Percentiles rank a stretch among this genome's conserved stretches.
Evolutionary conservation across 30 jellyfish, hydroid and myxozoan genomes (phyloP).

Genomic region (Clytia hemisphaerica): DNA sequence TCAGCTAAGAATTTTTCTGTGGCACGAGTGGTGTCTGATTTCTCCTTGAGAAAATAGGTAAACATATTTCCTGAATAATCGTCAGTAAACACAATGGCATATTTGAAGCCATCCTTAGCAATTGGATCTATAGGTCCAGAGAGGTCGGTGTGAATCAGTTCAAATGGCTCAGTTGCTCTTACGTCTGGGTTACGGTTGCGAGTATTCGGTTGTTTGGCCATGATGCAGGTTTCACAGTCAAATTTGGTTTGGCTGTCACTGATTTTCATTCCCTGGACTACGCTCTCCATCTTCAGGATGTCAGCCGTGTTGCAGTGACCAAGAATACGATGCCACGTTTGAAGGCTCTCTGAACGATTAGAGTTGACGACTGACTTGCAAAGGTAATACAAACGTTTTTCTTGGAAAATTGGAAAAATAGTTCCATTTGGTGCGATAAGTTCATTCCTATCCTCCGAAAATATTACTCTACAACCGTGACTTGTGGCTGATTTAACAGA

Average conservation of each 20-base stretch:
- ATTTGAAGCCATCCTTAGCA: too few relatives aligned
- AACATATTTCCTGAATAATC: too few relatives aligned
- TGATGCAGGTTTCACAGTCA: slow-evolving; percentile 42
- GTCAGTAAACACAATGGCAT: too few relatives aligned
- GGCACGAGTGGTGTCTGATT: slow-evolving; percentile 22
- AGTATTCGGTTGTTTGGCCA: slow-evolving; percentile 27
- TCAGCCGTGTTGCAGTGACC: slow-evolving; percentile 49
- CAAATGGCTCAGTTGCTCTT: slow-evolving; percentile 42
- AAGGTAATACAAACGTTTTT: slow-evolving; percentile 32
- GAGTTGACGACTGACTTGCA: slow-evolving; percentile 24
- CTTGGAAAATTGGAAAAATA: slow-evolving; percentile 22
- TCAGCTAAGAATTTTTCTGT: slow-evolving; percentile 38
- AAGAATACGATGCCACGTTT: slow-evolving; percentile 47
- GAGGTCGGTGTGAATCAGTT: slow-evolving; percentile 45
- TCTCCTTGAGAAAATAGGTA: too few relatives aligned
- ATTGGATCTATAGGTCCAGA: too few relatives aligned
- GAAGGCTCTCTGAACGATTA: slow-evolving; percentile 21
- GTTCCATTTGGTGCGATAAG: slow-evolving; percentile 29
- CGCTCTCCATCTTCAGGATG: slow-evolving; percentile 17
- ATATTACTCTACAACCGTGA: slow-evolving; percentile 28
- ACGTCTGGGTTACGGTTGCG: slow-evolving; percentile 44
- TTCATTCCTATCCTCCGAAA: slow-evolving; percentile 19
- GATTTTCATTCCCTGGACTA: slow-evolving; percentile 48
- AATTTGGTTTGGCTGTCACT: slow-evolving; percentile 5
- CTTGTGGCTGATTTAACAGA: slow-evolving; percentile 60